Conservation (phyloP, 2,888 invertebrate species). For the Syrista parreyssii region DNA sequence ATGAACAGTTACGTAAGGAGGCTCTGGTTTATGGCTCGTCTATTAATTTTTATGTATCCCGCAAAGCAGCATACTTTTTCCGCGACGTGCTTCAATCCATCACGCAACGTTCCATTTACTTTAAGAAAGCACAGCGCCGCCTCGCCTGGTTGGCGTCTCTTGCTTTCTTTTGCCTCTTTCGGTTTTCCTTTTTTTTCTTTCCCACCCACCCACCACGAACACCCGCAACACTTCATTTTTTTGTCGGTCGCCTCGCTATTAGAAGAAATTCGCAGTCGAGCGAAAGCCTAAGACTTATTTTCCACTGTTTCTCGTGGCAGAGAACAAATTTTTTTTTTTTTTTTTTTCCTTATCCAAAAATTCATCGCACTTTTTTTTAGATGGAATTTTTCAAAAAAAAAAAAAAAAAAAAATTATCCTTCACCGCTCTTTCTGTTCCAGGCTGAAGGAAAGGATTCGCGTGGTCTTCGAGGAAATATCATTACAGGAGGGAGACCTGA, state of each 20-base stretch:
- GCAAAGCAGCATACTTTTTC: not conserved
- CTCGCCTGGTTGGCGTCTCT: not conserved
- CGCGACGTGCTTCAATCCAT: not conserved
- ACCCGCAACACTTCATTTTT: not conserved
- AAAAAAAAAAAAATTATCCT: too few relatives aligned
- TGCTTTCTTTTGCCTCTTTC: not conserved
- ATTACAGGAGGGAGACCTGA: slow-evolving; percentile 81
- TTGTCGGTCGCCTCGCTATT: not conserved
- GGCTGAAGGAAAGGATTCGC: slow-evolving; percentile 81
- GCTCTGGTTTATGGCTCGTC: not conserved
- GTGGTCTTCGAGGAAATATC: slow-evolving; percentile 85
- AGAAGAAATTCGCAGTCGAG: not conserved
- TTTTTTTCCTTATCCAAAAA: not conserved
- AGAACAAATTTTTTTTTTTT: too few relatives aligned
- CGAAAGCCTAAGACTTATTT: too few relatives aligned
- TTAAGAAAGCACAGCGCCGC: not conserved
- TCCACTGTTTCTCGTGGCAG: too few relatives aligned
- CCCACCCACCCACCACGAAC: too few relatives aligned
- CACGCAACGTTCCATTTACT: not conserved
- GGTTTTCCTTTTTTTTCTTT: not conserved
- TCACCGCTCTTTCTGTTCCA: slow-evolving; percentile 66
- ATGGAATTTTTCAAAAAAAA: not conserved
- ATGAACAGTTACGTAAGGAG: not conserved
- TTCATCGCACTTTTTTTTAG: too few relatives aligned
- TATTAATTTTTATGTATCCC: not conserved